These are phyloP conservation scores for Hippoglossus stenolepis DNA, from an alignment of 2,113 vertebrate genomes.

Conservation along the genomic window DNA sequence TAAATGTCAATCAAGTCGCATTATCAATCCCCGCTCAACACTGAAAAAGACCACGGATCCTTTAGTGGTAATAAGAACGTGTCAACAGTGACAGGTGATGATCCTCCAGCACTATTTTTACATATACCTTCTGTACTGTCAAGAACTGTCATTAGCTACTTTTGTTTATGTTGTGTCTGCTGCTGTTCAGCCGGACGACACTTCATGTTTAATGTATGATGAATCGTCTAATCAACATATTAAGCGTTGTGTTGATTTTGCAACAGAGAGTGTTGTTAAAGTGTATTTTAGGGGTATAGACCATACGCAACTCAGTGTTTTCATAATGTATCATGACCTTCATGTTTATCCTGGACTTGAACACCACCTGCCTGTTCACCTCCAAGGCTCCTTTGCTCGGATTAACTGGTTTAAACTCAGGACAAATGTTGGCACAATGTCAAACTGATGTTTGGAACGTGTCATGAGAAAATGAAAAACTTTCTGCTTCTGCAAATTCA, in stretches of 20 bases:
- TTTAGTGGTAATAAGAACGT: slow-evolving; percentile 57
- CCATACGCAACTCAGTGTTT: not conserved
- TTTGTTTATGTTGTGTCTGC: not conserved
- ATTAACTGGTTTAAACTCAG: slow-evolving; percentile 36
- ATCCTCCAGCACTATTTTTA: slow-evolving; percentile 70
- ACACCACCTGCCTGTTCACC: slow-evolving; percentile 49
- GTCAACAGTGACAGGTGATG: slow-evolving; percentile 60
- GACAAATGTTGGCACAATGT: slow-evolving; percentile 28
- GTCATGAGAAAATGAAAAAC: not conserved
- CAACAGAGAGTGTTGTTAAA: not conserved
- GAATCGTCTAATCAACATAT: not conserved
- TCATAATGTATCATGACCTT: slow-evolving; percentile 34
- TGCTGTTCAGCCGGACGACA: not conserved
- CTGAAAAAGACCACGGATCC: slow-evolving; percentile 55
- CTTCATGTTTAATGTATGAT: not conserved
- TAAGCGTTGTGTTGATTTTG: not conserved
- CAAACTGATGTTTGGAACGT: not conserved
- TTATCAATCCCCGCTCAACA: slow-evolving; percentile 49
- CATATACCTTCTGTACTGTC: slow-evolving; percentile 26
- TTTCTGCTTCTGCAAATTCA: not conserved
- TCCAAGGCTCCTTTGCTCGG: slow-evolving; percentile 47
- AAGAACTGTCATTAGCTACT: slow-evolving; percentile 10
- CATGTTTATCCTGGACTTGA: slow-evolving; percentile 23
- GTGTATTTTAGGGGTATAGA: not conserved
- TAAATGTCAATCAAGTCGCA: slow-evolving; percentile 62